Evolutionary conservation across 2,797 vertebrate species (phyloP).

Genomic region (Eulemur coronatus): DNA sequence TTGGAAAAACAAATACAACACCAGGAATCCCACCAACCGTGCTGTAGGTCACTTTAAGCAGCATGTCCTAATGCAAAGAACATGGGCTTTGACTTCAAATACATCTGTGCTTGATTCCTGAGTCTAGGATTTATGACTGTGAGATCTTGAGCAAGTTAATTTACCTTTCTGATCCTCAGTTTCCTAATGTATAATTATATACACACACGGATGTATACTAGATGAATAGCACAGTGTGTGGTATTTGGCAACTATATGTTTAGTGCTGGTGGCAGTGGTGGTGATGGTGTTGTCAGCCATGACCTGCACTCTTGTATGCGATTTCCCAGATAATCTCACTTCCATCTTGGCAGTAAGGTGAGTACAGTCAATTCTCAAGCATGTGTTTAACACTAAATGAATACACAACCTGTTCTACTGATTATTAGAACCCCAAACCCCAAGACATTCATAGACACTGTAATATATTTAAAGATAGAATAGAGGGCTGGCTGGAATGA

Average conservation of each 20-base stretch:
- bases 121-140: not conserved
- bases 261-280: not conserved
- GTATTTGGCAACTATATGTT: not conserved
- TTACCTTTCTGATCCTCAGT: not conserved
- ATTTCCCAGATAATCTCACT: not conserved
- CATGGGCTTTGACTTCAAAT: not conserved
- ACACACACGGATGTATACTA: not conserved
- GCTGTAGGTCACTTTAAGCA: not conserved
- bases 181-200: not conserved
- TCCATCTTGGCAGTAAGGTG: not conserved
- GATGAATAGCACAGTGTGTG: not conserved
- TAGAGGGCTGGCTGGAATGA: not conserved
- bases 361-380: not conserved
- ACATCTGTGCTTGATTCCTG: not conserved
- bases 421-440: too few species aligned
- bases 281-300: not conserved
- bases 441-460: not conserved
- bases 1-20: not conserved
- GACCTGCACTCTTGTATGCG: not conserved
- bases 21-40: not conserved
- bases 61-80: too few species aligned
- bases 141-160: not conserved
- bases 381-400: not conserved
- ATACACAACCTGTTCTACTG: not conserved
- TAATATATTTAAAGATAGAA: not conserved